These are phyloP conservation scores for Alectura lathami DNA, from an alignment of 2,113 vertebrate genomes.

Conservation along the genomic window DNA sequence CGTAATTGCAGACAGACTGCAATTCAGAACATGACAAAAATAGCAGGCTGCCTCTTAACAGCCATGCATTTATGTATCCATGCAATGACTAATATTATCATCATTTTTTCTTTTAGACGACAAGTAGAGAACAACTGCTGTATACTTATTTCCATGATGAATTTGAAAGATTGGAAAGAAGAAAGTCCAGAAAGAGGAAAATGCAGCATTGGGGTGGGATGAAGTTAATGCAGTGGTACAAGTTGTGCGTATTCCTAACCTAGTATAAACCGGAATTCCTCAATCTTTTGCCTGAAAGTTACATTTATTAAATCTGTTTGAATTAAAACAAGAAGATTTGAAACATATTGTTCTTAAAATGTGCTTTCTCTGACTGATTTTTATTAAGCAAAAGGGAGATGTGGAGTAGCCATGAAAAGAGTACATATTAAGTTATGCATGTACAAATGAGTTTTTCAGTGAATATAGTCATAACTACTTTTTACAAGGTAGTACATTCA, in stretches of 20 bases:
- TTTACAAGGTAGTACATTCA: not conserved
- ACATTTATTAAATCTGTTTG: not conserved
- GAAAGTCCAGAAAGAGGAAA: not conserved
- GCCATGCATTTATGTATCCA: accelerated
- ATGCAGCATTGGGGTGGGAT: not conserved
- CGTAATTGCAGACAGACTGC: not conserved
- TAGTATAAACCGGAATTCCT: not conserved
- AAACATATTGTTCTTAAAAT: not conserved
- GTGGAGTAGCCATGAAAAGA: not conserved
- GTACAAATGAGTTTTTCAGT: not conserved
- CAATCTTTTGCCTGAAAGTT: not conserved
- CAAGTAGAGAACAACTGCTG: not conserved
- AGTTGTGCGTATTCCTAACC: not conserved
- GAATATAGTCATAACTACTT: not conserved
- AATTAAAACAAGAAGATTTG: not conserved
- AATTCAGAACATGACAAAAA: not conserved
- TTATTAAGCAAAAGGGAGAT: not conserved
- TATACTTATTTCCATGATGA: not conserved
- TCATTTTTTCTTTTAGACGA: not conserved
- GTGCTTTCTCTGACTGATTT: not conserved
- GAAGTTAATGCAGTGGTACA: not conserved
- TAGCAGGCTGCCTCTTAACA: not conserved
- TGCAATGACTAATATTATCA: not conserved
- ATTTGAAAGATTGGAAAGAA: not conserved
- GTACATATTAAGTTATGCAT: not conserved